Evolutionary conservation across 2,797 vertebrate genomes (phyloP), one percentile per base, ranked within the genome.

Genomic region (Carapus acus): DNA sequence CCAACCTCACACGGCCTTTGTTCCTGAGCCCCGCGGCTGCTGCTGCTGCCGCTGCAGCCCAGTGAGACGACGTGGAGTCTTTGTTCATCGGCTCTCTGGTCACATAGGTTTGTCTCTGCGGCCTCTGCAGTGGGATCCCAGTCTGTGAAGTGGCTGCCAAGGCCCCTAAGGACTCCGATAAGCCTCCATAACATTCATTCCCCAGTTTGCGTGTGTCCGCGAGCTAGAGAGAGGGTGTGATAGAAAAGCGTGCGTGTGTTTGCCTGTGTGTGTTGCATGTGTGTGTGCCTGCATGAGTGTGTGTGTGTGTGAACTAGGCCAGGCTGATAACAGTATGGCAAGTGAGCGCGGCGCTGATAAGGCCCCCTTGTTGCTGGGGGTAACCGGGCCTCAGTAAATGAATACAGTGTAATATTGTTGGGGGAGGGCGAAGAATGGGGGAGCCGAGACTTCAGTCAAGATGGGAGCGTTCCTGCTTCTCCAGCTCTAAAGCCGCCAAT

Each of bases 101-200:
- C 82, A 77, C 82, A 80, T 76, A 79, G 77, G 75, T 83, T 80
- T 46, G 75, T 75, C 71, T 79, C 79, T 76, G 68, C 75, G 80
- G 83, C 77, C 80, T 72, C 72, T 12, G 70, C 45, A 42, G 67
- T 46, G 55, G 65, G 79, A 79, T 77, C 58, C 43, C 62, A 78
- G 72, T 65, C 79, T 83, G 80, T 82, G 82, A 85, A 83, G 83
- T 78, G 65, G 64, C 72, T 81, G 79, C 85, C 82, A 79, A n/a
- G 71, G 51, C 69, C 79, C 80, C 76, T 54, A 48, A 80, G 82
- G 80, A 79, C 77, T 66, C 75, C 54, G 83, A 86, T 85, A 85
- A 85, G 79, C 65, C 76, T 66, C 74, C 71, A 65, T 77, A 82
- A 78, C 83, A 80, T 81, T 83, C 69, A 79, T 71, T 72, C 77